Evolutionary conservation across 2,113 vertebrate species (phyloP), one percentile per base, ranked within the genome.

Genomic region (Leucosticte australis): DNA sequence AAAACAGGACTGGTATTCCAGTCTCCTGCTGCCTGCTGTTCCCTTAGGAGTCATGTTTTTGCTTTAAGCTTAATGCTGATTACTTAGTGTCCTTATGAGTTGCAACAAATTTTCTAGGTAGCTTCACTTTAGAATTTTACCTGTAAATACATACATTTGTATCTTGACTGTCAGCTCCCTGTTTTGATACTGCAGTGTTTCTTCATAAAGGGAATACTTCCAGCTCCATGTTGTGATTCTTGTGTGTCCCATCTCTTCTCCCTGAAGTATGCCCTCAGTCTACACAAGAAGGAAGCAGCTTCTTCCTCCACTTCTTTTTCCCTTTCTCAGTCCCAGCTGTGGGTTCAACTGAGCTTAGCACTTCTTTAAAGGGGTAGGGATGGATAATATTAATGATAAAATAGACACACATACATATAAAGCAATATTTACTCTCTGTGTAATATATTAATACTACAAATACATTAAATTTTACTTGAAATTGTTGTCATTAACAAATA

Each of bases 381-480:
- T 82, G 13, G 27, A 18, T 71, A 35, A 37, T 65, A 33, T 5
- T 59, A 62, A 35, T 13, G 59, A 27, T 55, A 46, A 82, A 52
- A 42, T 20, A 28, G 7, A 10, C 6, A 41, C 2, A 16, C 2
- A 4, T 8, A 6, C 8, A 5, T 20, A 4, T 6, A 70, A 70
- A 47, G 24, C 21, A 15, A 11, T 65, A 23, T 64, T 85, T 22
- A 12, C 8, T 75, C 39, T 59, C 10, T 28, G 4, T 33, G 3
- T 46, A 31, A 27, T 33, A 4, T 7, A 30, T 39, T 41, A n/a
- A 30, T 69, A 33, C 9, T 65, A 24, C 37, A 78, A 3, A 39
- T 53, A n/a, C 2, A 8, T 64, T 56, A 47, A 16, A 16, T 73
- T 62, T 33, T 41, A n/a, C 50, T 84, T 78, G 19, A 57, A 74